Evolutionary conservation across 2,888 invertebrate genomes (phyloP), one percentile per base, ranked within the genome.

Genomic region (Hemaris fuciformis): DNA sequence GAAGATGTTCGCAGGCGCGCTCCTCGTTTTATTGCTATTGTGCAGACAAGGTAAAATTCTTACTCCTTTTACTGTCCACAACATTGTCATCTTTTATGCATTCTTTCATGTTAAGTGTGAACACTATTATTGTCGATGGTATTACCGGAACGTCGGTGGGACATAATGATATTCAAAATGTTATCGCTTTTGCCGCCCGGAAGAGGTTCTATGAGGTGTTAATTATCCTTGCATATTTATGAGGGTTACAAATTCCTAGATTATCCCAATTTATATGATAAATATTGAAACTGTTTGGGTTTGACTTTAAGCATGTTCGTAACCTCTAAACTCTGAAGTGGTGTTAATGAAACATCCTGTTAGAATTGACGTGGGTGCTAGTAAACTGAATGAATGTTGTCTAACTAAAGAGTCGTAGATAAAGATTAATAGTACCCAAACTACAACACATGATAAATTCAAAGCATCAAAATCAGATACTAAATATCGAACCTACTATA

Each of bases 21-120:
- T 85, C 64, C 66, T 83, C 53, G 65, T 83, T 64, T 71, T 82
- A 62, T 72, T 87, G 63, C 75, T 87, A 57, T 71, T 86, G 60
- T 84, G 80, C 78, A 79, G 75, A 62, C 83, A 84, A 80, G 90
- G 89, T 89, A 79, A 69, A 45, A 42, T 62, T 65, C 63, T 56
- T 60, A 22, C 61, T 38, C 31, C 46, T 46, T 53, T 64, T 66
- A 64, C 69, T 67, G 69, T 61, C 69, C 72, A 69, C 57, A 31
- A 31, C 53, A 53, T 10, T 31, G 31, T 53, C 31, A 57, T 42
- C 8, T 53, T 53, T 25, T 15, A 53, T 53, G 18, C 27, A 18
- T 31, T 18, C 18, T 27, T 31, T 23, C 13, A 7, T 23, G 3
- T 23, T n/a, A 46, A 31, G 27, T 27, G 15, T 15, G 48, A 23